These are phyloP conservation scores for Emberiza fucata DNA, from an alignment of 2,113 vertebrate species.

Conservation along the genomic window DNA sequence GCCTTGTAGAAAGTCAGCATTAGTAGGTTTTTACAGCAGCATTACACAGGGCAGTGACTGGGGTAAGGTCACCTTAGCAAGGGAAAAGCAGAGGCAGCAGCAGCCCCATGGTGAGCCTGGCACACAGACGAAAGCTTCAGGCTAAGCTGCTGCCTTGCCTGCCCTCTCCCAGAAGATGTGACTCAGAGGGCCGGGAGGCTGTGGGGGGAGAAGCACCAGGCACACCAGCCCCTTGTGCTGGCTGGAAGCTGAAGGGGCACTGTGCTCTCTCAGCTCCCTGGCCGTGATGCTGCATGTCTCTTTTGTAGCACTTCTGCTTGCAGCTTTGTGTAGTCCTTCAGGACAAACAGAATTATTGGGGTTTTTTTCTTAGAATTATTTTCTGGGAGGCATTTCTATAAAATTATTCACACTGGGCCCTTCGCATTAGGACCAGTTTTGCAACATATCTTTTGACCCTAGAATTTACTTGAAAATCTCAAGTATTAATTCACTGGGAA, in stretches of 20 bases:
- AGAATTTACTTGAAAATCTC: not conserved
- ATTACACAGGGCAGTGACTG: fast-evolving
- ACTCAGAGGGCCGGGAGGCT: fast-evolving
- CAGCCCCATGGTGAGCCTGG: not conserved
- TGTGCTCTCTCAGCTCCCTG: fast-evolving
- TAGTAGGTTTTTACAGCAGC: not conserved
- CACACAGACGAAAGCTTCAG: fast-evolving
- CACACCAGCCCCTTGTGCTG: fast-evolving
- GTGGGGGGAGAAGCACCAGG: not conserved
- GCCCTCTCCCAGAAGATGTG: not conserved
- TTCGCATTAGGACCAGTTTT: not conserved
- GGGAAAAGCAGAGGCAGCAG: not conserved
- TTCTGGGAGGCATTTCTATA: not conserved
- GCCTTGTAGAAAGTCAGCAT: not conserved
- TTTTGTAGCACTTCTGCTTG: not conserved
- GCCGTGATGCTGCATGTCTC: fast-evolving
- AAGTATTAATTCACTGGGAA: not conserved
- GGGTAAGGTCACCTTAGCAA: not conserved
- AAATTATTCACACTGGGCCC: not conserved
- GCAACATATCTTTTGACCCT: not conserved
- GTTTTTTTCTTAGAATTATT: not conserved
- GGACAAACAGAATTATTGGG: not conserved
- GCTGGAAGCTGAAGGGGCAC: not conserved
- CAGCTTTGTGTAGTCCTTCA: not conserved
- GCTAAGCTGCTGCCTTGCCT: not conserved